phyloP scores from a whole-genome alignment of 37 sponge, comb jelly and placozoan genomes.

The Aplysina aerophoba region DNA sequence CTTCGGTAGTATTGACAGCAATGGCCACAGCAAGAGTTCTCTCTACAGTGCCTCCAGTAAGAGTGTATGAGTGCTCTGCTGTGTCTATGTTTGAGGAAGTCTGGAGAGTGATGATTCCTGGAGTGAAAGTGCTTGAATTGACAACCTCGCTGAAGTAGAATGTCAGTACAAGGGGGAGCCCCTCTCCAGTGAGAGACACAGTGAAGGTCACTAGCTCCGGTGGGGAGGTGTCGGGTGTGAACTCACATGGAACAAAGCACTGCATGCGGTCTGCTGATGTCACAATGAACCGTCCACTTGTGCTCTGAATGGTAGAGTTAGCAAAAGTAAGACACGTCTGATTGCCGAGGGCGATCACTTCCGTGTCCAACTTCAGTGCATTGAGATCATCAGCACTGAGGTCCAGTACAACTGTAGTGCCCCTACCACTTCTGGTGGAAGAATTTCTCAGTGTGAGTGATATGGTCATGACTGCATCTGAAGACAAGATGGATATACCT shows the following conservation, averaged over 20 bases:
- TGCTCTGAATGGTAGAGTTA: conserved; percentile 55
- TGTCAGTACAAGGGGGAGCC: conserved; percentile 67
- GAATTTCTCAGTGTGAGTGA: conserved; percentile 45
- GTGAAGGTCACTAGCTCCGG: conserved; percentile 59
- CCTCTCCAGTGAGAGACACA: conserved; percentile 55
- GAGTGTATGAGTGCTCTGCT: conserved; percentile 45
- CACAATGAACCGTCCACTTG: conserved; percentile 61
- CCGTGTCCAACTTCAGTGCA: conserved; percentile 58
- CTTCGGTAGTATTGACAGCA: conserved; percentile 62
- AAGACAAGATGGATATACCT: conserved; percentile 48
- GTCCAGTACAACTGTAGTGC: conserved; percentile 33
- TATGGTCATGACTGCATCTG: conserved; percentile 39
- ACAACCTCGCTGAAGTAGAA: conserved; percentile 74
- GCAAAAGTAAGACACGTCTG: conserved; percentile 63
- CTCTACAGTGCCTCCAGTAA: conserved; percentile 60
- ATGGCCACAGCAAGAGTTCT: conserved; percentile 45
- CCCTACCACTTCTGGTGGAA: conserved; percentile 38
- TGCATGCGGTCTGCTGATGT: conserved; percentile 19
- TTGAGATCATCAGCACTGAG: conserved; percentile 60
- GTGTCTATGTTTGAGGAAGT: conserved; percentile 18
- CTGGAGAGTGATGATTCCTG: conserved; percentile 73
- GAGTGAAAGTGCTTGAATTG: conserved; percentile 62
- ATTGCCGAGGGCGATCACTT: conserved; percentile 36
- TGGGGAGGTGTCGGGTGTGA: conserved; percentile 37
- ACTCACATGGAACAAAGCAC: conserved; percentile 38